These are phyloP conservation scores for Pycnomerus fuliginosus DNA, from an alignment of 2,888 invertebrate species.

Conservation along the genomic window DNA sequence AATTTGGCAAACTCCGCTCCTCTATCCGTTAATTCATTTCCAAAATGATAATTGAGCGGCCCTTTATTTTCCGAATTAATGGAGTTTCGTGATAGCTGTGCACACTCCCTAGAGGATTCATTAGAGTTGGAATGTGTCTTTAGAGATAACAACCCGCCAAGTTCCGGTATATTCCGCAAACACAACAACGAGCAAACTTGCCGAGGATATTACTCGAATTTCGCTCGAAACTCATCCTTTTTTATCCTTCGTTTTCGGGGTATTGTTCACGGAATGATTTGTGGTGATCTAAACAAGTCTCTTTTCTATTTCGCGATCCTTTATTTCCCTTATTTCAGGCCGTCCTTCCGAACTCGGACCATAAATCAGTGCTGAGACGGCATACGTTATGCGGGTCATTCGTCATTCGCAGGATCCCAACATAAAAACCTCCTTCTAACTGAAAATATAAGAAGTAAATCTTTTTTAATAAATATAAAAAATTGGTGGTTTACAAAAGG, in stretches of 20 bases:
- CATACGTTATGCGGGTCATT: conserved; percentile 49
- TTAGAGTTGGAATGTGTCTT: conserved; percentile 24
- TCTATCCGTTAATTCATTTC: conserved; percentile 6
- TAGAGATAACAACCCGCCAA: conserved; percentile 20
- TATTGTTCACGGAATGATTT: conserved; percentile 44
- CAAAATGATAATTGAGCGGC: conserved; percentile 15
- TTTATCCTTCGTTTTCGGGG: background rate
- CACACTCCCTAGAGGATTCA: conserved; percentile 18
- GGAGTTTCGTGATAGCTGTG: conserved; percentile 22
- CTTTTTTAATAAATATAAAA: background rate
- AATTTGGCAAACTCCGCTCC: too few species aligned
- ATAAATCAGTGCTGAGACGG: conserved; percentile 50
- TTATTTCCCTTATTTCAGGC: conserved; percentile 49
- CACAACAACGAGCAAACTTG: conserved; percentile 20
- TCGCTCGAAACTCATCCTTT: background rate
- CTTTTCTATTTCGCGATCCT: conserved; percentile 53
- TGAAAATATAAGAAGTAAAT: conserved; percentile 2
- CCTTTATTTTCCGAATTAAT: conserved; percentile 22
- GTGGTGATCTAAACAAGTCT: conserved; percentile 51
- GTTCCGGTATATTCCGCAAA: conserved; percentile 21
- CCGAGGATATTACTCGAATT: conserved; percentile 3
- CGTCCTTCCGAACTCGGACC: conserved; percentile 38
- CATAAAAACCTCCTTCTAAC: conserved; percentile 34
- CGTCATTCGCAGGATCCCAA: conserved; percentile 44
- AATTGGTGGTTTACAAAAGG: too few species aligned